Evolutionary conservation across 2,797 vertebrate species (phyloP).

Genomic region (Notoglanidium macrostoma): DNA sequence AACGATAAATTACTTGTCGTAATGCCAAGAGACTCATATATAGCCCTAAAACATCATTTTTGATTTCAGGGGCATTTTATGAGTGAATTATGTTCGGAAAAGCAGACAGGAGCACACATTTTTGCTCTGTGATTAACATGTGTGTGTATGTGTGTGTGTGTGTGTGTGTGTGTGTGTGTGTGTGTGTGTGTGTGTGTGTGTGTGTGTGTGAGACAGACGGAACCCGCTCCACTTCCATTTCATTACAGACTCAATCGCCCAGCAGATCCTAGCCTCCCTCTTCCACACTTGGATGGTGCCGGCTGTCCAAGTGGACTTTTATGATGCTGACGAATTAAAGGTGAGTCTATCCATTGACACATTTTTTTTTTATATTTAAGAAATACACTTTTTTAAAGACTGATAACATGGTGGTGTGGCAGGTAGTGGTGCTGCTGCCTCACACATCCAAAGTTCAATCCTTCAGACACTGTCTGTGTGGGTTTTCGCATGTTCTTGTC

Average conservation of each 20-base stretch:
- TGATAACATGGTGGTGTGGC: neutral
- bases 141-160: constrained; percentile 19
- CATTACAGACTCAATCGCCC: constrained; percentile 93
- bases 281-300: constrained; percentile 99
- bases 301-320: constrained; percentile 93
- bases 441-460: neutral
- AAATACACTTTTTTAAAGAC: neutral
- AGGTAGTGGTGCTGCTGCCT: neutral
- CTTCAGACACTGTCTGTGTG: neutral
- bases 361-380: neutral
- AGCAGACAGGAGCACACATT: neutral
- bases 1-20: neutral
- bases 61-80: neutral
- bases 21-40: neutral
- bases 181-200: constrained; percentile 2
- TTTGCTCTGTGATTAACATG: neutral
- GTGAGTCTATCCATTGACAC: constrained; percentile 62
- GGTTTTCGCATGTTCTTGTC: neutral
- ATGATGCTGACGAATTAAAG: constrained; percentile 97
- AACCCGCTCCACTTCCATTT: constrained; percentile 99
- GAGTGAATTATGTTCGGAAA: neutral
- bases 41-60: neutral
- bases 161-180: constrained; percentile 5
- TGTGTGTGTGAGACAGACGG: constrained; percentile 72
- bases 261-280: constrained; percentile 92